Evolutionary conservation across 2,888 invertebrate species (phyloP).

Genomic region (Sesamia inferens): DNA sequence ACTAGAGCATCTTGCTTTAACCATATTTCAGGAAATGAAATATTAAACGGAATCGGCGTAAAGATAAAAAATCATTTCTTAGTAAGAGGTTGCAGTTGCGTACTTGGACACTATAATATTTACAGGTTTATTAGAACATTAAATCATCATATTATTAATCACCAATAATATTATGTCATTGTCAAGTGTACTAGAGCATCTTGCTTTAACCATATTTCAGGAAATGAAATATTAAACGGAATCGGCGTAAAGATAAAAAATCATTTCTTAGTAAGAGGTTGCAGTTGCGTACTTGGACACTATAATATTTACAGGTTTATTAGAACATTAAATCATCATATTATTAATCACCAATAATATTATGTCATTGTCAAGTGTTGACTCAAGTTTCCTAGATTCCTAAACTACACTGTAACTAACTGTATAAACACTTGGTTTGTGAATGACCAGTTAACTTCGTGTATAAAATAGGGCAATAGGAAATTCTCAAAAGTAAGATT

Average conservation of each 20-base stretch:
- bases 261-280: slow-evolving; percentile 11
- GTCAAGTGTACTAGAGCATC: too few species aligned
- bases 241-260: neutral
- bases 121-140: slow-evolving; percentile 24
- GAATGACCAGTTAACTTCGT: neutral
- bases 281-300: slow-evolving; percentile 6
- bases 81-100: neutral
- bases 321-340: slow-evolving; percentile 28
- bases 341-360: slow-evolving; percentile 40
- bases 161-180: slow-evolving; percentile 29
- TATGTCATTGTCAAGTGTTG: slow-evolving; percentile 12
- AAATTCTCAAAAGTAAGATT: neutral
- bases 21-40: neutral
- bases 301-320: slow-evolving; percentile 27
- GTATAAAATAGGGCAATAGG: neutral
- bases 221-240: neutral
- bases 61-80: slow-evolving; percentile 5
- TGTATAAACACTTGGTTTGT: neutral
- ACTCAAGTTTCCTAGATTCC: slow-evolving; percentile 13
- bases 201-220: neutral
- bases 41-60: neutral
- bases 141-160: slow-evolving; percentile 40
- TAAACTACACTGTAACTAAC: too few species aligned
- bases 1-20: neutral
- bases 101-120: slow-evolving; percentile 23